These are phyloP conservation scores for Crocodylus rhombifer DNA, from an alignment of 2,797 vertebrate genomes.

Conservation along the genomic window DNA sequence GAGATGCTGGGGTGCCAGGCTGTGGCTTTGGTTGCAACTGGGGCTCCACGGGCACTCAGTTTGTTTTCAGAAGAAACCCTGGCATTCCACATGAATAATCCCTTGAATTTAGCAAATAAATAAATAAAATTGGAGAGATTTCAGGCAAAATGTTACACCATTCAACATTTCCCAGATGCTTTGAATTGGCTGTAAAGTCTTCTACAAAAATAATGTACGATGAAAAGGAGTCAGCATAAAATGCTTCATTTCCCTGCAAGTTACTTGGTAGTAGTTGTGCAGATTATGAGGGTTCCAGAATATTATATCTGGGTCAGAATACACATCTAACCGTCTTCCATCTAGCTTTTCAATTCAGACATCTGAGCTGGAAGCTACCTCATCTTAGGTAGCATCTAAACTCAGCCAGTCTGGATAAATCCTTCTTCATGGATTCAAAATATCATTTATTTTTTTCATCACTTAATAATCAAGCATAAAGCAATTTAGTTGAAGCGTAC, in stretches of 20 bases:
- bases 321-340: no score
- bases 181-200: no score
- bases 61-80: no score
- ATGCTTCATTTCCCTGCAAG: not conserved
- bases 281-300: not conserved
- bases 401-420: not conserved
- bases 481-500: not conserved
- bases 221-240: not conserved
- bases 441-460: not conserved
- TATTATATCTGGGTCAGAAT: not conserved
- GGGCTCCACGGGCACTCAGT: no score
- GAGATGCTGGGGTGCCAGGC: no score
- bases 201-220: no score
- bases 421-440: not conserved
- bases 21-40: no score
- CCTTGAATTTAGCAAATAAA: no score
- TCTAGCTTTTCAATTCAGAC: not conserved
- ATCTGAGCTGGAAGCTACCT: not conserved
- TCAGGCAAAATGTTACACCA: no score
- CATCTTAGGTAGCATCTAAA: fast-evolving
- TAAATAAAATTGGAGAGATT: no score
- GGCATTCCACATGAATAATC: no score
- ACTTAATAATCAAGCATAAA: not conserved
- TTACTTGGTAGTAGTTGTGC: not conserved
- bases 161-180: no score